phyloP scores from a whole-genome alignment of 1,140 invertebrate genomes.

The Lepidotrigona ventralis region DNA sequence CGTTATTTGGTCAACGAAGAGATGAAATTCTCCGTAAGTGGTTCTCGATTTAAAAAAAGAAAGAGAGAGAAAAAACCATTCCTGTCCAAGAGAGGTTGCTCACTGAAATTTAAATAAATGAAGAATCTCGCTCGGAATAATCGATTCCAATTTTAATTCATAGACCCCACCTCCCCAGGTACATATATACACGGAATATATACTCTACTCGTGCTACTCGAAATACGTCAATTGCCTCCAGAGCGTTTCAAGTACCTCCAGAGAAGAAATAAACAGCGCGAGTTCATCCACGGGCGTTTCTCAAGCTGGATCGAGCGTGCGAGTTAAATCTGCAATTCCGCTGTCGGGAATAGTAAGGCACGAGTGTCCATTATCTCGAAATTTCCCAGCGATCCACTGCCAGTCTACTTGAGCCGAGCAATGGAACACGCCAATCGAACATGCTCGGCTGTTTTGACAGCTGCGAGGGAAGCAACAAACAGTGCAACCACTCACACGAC shows the following conservation, averaged over 20 bases:
- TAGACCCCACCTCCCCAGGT: not conserved
- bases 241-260: not conserved
- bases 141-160: slow-evolving; percentile 14
- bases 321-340: slow-evolving; percentile 1
- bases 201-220: not conserved
- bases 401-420: not conserved
- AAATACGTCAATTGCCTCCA: not conserved
- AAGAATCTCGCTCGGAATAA: not conserved
- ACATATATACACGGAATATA: not conserved
- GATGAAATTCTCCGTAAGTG: too few species aligned
- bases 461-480: not conserved
- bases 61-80: not conserved
- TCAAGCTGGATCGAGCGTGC: slow-evolving; percentile 1
- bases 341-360: not conserved
- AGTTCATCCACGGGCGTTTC: not conserved
- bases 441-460: not conserved
- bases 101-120: not conserved
- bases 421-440: not conserved
- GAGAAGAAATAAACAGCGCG: slow-evolving; percentile 8
- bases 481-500: not conserved
- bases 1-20: too few species aligned
- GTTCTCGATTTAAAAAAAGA: not conserved
- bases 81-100: too few species aligned
- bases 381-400: not conserved
- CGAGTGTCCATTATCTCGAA: slow-evolving; percentile 1